These are phyloP conservation scores for Podocnemis expansa DNA, from an alignment of 2,113 vertebrate species.

Conservation along the genomic window DNA sequence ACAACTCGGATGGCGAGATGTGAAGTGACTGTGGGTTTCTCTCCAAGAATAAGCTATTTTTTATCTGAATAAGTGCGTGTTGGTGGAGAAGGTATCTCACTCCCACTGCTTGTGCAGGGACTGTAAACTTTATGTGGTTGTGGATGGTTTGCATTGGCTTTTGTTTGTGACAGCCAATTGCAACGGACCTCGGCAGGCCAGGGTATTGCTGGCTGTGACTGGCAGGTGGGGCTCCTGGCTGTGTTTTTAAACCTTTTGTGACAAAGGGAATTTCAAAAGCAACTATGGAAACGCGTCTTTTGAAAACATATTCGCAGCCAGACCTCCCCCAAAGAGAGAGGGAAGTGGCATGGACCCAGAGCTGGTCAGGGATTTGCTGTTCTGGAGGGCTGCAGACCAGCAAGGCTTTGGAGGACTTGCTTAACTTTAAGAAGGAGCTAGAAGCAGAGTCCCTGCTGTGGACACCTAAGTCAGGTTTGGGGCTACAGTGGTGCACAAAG, in stretches of 20 bases:
- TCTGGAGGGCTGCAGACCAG: background rate
- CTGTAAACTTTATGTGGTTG: slow-evolving; percentile 16
- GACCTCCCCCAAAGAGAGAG: background rate
- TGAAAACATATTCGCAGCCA: background rate
- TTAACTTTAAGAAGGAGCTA: background rate
- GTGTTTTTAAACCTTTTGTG: rapidly evolving
- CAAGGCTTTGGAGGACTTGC: background rate
- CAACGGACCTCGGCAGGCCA: background rate
- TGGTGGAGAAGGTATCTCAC: rapidly evolving
- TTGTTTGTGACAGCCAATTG: background rate
- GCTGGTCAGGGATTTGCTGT: background rate
- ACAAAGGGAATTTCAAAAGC: background rate
- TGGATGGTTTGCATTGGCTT: slow-evolving; percentile 33
- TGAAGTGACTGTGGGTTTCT: slow-evolving; percentile 54
- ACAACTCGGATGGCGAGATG: slow-evolving; percentile 21
- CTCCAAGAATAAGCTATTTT: background rate
- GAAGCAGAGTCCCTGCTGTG: background rate
- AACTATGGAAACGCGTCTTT: background rate
- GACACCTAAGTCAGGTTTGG: background rate
- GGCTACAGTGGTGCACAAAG: background rate
- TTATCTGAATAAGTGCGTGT: background rate
- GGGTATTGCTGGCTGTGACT: slow-evolving; percentile 20
- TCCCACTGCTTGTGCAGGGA: background rate
- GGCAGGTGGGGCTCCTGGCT: background rate
- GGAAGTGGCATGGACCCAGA: background rate